Percentiles rank a stretch among this genome's conserved stretches.
These are phyloP conservation scores for Chauna torquata DNA, from an alignment of 2,113 vertebrate genomes.

Conservation along the genomic window DNA sequence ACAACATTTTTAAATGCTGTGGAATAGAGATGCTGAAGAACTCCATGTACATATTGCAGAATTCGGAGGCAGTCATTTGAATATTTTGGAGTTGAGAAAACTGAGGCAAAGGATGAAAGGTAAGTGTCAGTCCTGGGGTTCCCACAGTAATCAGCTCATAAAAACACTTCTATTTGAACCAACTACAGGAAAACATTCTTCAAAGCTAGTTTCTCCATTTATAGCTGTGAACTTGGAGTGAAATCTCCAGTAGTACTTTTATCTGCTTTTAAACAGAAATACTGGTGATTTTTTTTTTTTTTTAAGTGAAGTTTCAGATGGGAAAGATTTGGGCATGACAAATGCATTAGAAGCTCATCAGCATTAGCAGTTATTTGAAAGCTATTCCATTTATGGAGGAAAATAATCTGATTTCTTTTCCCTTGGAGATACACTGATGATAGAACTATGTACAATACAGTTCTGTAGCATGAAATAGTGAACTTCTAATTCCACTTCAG, in stretches of 20 bases:
- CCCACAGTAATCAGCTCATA: neutral
- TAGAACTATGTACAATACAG: neutral
- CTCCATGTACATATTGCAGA: neutral
- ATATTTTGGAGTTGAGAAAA: neutral
- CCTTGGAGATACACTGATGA: neutral
- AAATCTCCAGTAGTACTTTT: neutral
- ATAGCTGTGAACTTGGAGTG: neutral
- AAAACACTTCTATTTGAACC: conserved; percentile 7
- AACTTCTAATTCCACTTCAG: neutral
- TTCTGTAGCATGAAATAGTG: neutral
- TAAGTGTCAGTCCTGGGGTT: neutral
- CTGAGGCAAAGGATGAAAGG: neutral
- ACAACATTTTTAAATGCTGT: neutral
- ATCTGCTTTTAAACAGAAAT: neutral
- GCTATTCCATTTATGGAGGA: neutral
- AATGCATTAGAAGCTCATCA: neutral
- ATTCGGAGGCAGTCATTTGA: neutral
- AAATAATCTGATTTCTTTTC: neutral
- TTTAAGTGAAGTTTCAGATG: neutral
- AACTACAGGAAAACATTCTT: neutral
- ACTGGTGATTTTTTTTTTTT: neutral
- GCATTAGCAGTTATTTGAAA: neutral
- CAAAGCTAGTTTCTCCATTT: neutral
- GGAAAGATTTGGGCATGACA: neutral
- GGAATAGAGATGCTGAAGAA: neutral